Conservation (phyloP, 2,888 invertebrate species). For the Sussaba pulchella region DNA sequence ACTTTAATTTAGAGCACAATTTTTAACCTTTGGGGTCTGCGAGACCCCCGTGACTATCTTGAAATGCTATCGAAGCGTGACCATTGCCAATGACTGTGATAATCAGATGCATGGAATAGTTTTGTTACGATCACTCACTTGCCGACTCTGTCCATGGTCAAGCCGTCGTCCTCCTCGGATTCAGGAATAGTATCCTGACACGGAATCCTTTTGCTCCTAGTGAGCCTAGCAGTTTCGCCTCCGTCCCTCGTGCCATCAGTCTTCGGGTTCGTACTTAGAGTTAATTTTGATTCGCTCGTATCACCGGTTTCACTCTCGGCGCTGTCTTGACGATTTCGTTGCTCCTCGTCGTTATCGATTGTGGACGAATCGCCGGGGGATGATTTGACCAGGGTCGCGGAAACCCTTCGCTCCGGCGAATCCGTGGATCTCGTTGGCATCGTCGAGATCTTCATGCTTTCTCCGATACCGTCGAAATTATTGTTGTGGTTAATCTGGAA, state of each 20-base stretch:
- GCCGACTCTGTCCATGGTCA: constrained; percentile 81
- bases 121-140: constrained; percentile 73
- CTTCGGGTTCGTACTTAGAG: constrained; percentile 76
- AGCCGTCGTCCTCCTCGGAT: constrained; percentile 78
- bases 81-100: not conserved
- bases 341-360: constrained; percentile 64
- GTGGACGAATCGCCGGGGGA: constrained; percentile 64
- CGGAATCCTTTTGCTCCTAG: constrained; percentile 75
- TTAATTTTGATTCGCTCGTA: constrained; percentile 77
- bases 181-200: constrained; percentile 80
- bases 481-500: constrained; percentile 78
- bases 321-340: constrained; percentile 57
- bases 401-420: constrained; percentile 75
- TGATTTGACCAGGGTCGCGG: constrained; percentile 74
- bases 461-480: constrained; percentile 75
- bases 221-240: constrained; percentile 72
- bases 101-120: not conserved
- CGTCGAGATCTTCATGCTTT: constrained; percentile 81
- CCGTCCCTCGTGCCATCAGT: constrained; percentile 73
- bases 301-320: constrained; percentile 53
- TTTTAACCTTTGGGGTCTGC: too few species aligned
- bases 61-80: too few species aligned
- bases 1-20: too few species aligned
- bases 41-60: too few species aligned
- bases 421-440: constrained; percentile 77